phyloP scores from a whole-genome alignment of 2,888 invertebrate species.

The Rhingia rostrata region DNA sequence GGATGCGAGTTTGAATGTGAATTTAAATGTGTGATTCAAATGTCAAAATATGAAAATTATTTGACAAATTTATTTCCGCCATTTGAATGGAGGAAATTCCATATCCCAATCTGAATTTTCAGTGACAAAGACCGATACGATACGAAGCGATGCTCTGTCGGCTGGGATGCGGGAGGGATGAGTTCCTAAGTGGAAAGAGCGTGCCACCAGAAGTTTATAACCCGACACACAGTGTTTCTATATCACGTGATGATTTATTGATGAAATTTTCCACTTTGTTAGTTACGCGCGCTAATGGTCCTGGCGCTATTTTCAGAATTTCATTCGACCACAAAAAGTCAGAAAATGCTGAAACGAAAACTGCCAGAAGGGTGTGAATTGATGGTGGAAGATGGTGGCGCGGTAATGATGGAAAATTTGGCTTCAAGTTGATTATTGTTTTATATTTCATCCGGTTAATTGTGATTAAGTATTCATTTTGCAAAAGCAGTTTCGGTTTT shows the following conservation, averaged over 20 bases:
- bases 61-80: slow-evolving; percentile 67
- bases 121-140: not conserved
- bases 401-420: slow-evolving; percentile 34
- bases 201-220: not conserved
- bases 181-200: not conserved
- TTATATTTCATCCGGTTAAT: slow-evolving; percentile 60
- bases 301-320: slow-evolving; percentile 49
- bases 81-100: slow-evolving; percentile 31
- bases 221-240: slow-evolving; percentile 3
- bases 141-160: slow-evolving; percentile 17
- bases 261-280: slow-evolving; percentile 61
- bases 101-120: too few species aligned
- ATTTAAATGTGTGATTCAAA: slow-evolving; percentile 33
- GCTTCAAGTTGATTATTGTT: slow-evolving; percentile 63
- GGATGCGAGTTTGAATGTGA: slow-evolving; percentile 69
- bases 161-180: slow-evolving; percentile 11
- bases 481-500: slow-evolving; percentile 15
- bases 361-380: slow-evolving; percentile 8
- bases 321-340: slow-evolving; percentile 36
- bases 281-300: slow-evolving; percentile 32
- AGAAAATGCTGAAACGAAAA: slow-evolving; percentile 15
- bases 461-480: slow-evolving; percentile 67
- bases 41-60: slow-evolving; percentile 64
- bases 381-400: not conserved
- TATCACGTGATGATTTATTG: slow-evolving; percentile 61